Evolutionary conservation across 2,888 invertebrate genomes (phyloP), one percentile per base, ranked within the genome.

Genomic region (Anticlea derivata): DNA sequence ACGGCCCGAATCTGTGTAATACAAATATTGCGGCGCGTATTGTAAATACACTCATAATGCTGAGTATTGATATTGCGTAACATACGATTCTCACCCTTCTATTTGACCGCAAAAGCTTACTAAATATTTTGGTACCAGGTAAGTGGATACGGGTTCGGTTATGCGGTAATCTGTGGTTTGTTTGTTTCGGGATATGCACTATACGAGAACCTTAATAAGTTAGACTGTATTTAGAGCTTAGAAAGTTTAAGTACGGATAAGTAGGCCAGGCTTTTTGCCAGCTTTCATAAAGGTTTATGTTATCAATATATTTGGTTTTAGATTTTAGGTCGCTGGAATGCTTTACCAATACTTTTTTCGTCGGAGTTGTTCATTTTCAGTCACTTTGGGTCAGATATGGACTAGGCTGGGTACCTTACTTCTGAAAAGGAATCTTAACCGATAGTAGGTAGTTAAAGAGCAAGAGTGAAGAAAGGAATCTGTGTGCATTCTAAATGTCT

Each of bases 11-110:
- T 60, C 33, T 52, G 43, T 43, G 53, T 43, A 37, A 44, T 53
- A 49, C 59, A 57, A 61, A 61, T 61, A 61, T 55, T 46, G 55
- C 39, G 55, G 47, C 34, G 52, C 49, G 53, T 55, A 55, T 54
- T 58, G 60, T 60, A 58, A 57, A 59, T 60, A 58, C 43, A 35
- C 45, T 45, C 48, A 44, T 50, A 56, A 48, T 49, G 50, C 61
- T 49, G 57, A 59, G 31, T 51, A 58, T 61, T 54, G 61, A 49
- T 57, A 57, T 54, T 48, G 23, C 55, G 48, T 46, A 59, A 51
- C 45, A 45, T 48, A 56, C 50, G 52, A 56, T 51, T 48, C 44
- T 22, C 54, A 58, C 58, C 61, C 58, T 56, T 58, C 56, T 58
- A 58, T 61, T 58, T 54, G 48, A 48, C 58, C 50, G 35, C 40